phyloP scores from a whole-genome alignment of 1,140 invertebrate species.

The Euwallacea similis region DNA sequence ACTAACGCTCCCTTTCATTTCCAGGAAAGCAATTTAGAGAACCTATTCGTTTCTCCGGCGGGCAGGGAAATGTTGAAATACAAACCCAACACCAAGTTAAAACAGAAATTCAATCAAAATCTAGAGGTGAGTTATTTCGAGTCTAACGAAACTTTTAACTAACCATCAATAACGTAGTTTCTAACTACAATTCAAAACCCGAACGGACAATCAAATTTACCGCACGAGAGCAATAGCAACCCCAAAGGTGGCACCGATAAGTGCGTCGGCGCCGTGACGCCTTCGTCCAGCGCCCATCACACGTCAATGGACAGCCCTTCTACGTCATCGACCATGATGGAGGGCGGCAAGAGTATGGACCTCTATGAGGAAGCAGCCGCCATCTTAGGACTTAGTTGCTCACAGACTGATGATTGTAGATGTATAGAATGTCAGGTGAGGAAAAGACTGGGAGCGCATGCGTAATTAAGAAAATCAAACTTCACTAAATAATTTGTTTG shows the following conservation, averaged over 20 bases:
- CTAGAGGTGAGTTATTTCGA: conserved; percentile 46
- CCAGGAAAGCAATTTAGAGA: conserved; percentile 60
- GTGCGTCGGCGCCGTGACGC: conserved; percentile 1
- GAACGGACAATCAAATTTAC: conserved; percentile 29
- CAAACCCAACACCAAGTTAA: conserved; percentile 55
- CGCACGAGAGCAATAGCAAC: conserved; percentile 29
- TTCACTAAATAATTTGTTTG: too few relatives aligned
- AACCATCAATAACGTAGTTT: conserved; percentile 20
- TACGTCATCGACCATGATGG: conserved; percentile 8
- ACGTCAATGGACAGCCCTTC: conserved; percentile 14
- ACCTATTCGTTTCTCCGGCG: conserved; percentile 60
- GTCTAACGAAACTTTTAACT: not conserved
- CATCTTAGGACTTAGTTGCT: conserved; percentile 61
- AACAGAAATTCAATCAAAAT: conserved; percentile 51
- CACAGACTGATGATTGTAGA: conserved; percentile 61
- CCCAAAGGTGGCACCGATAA: not conserved
- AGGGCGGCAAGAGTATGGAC: conserved; percentile 48
- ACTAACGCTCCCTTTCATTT: conserved; percentile 32
- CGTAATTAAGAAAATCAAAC: too few relatives aligned
- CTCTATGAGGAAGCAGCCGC: conserved; percentile 62
- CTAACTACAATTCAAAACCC: conserved; percentile 33
- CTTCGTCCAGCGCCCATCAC: conserved; percentile 10
- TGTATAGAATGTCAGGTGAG: conserved; percentile 63
- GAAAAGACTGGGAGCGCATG: too few relatives aligned
- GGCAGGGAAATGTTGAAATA: conserved; percentile 59